phyloP scores from a whole-genome alignment of 2,888 invertebrate species.

The Pristionchus maxplancki region DNA sequence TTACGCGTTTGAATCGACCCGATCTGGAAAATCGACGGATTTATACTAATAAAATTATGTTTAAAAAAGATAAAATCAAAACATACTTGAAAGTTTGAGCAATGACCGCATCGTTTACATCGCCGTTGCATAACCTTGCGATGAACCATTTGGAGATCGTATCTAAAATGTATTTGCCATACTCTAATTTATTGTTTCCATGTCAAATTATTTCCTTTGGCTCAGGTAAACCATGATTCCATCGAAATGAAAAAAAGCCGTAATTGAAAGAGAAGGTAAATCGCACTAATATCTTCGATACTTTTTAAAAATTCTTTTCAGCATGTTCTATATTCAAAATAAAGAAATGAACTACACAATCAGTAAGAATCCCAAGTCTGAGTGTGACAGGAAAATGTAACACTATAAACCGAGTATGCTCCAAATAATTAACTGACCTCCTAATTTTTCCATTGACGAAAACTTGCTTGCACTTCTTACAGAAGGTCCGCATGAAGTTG shows the following conservation, averaged over 20 bases:
- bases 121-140: conserved; percentile 54
- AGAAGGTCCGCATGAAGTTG: conserved; percentile 62
- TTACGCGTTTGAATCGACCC: conserved; percentile 48
- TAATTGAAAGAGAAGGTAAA: no score
- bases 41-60: background rate
- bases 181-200: no score
- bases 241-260: no score
- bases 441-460: conserved; percentile 51
- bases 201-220: no score
- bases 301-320: no score
- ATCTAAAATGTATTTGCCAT: conserved; percentile 43
- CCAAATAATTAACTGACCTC: conserved; percentile 41
- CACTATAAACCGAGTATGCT: no score
- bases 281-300: no score
- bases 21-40: background rate
- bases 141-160: conserved; percentile 54
- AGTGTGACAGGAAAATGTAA: no score
- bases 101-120: conserved; percentile 54
- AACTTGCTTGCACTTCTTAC: conserved; percentile 67
- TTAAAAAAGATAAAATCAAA: background rate
- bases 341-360: no score
- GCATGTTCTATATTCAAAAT: no score
- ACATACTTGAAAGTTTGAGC: conserved; percentile 53
- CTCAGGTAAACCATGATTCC: no score
- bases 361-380: no score